phyloP scores from a whole-genome alignment of 2,888 invertebrate genomes.

The Microchrysa polita region DNA sequence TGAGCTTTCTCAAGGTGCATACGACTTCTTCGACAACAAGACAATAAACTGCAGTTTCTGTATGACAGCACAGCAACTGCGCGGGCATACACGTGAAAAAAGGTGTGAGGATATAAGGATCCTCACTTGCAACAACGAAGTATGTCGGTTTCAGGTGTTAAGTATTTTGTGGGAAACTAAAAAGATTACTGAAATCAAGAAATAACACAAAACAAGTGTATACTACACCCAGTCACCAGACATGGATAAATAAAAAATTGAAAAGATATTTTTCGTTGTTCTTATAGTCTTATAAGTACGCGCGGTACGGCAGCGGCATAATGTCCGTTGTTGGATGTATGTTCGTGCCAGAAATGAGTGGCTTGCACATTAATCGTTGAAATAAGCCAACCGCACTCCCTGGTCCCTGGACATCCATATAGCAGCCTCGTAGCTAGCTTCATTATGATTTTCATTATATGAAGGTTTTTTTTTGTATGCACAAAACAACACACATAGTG shows the following conservation, averaged over 20 bases:
- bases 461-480: background rate
- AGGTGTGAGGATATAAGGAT: conserved; percentile 17
- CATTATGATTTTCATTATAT: conserved; percentile 24
- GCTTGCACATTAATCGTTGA: conserved; percentile 27
- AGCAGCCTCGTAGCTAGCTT: background rate
- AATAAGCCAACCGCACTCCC: background rate
- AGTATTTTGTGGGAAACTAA: no score
- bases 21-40: no score
- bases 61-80: no score
- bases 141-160: no score
- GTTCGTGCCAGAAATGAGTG: conserved; percentile 25
- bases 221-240: no score
- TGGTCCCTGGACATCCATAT: background rate
- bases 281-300: background rate
- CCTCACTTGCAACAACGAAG: background rate
- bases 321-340: background rate
- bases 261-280: conserved; percentile 1
- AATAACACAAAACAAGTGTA: conserved; percentile 1
- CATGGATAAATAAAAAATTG: background rate
- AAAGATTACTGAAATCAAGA: no score
- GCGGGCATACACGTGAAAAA: background rate
- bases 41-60: no score
- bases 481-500: background rate
- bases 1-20: no score
- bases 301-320: background rate